phyloP scores from a whole-genome alignment of 2,797 vertebrate genomes.

The Cuculus canorus region DNA sequence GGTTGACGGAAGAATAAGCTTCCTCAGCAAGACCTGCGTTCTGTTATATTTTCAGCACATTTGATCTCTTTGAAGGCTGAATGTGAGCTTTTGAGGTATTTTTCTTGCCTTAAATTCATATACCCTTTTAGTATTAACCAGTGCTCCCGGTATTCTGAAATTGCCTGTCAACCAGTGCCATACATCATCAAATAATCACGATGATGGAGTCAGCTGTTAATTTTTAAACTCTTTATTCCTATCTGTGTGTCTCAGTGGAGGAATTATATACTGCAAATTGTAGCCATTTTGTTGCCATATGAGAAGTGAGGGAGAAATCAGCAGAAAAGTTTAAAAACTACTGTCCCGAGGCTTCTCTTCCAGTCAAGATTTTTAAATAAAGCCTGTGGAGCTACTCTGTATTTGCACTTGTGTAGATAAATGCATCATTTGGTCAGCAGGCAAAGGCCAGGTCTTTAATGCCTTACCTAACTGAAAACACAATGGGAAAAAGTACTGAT shows the following conservation, averaged over 20 bases:
- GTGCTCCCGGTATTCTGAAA: background rate
- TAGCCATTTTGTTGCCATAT: background rate
- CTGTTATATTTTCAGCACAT: background rate
- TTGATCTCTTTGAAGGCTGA: constrained; percentile 11
- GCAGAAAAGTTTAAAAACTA: background rate
- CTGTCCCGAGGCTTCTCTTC: background rate
- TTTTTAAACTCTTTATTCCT: constrained; percentile 13
- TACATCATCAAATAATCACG: background rate
- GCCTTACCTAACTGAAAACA: background rate
- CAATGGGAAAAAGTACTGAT: background rate
- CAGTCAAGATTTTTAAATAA: background rate
- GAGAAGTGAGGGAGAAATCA: constrained; percentile 1
- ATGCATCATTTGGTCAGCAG: background rate
- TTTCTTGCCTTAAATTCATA: constrained; percentile 3
- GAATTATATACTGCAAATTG: background rate
- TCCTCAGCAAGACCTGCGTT: constrained; percentile 32
- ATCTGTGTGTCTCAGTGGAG: background rate
- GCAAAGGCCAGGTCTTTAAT: background rate
- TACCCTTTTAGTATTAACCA: background rate
- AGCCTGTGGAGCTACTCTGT: background rate
- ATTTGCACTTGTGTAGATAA: background rate
- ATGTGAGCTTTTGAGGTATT: background rate
- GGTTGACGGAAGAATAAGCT: constrained; percentile 14
- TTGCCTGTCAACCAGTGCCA: background rate
- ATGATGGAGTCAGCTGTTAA: constrained; percentile 3